These are phyloP conservation scores for Menidia beryllina DNA, from an alignment of 2,113 vertebrate genomes.

Conservation along the genomic window DNA sequence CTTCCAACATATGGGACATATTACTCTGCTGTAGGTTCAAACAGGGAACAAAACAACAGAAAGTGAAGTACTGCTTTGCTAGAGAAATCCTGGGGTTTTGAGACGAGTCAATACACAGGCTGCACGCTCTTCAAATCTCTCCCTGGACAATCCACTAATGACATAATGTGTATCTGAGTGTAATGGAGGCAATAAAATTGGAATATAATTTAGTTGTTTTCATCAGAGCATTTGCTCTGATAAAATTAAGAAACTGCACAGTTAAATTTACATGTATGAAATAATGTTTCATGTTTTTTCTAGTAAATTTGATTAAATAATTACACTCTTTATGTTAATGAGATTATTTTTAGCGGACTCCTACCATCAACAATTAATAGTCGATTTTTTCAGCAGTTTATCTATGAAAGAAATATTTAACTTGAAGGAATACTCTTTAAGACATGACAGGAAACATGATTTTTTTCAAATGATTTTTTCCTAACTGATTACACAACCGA, in stretches of 20 bases:
- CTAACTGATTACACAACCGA: conserved; percentile 12
- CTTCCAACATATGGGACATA: conserved; percentile 70
- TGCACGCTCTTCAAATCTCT: conserved; percentile 54
- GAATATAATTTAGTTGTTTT: conserved; percentile 60
- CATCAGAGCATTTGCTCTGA: conserved; percentile 45
- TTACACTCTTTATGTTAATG: conserved; percentile 19
- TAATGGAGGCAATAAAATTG: conserved; percentile 60
- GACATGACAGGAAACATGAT: no score
- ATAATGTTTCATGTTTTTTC: conserved; percentile 34
- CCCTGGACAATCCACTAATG: conserved; percentile 65
- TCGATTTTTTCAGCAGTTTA: not conserved
- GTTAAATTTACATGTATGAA: conserved; percentile 37
- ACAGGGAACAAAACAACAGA: conserved; percentile 59
- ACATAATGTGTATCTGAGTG: conserved; percentile 63
- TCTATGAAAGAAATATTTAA: conserved; percentile 4
- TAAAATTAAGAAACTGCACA: conserved; percentile 35
- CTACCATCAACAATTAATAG: conserved; percentile 22
- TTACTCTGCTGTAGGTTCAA: conserved; percentile 68
- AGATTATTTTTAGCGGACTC: conserved; percentile 11
- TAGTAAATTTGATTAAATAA: conserved; percentile 39
- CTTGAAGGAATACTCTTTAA: not conserved
- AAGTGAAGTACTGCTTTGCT: conserved; percentile 34
- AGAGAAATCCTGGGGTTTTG: conserved; percentile 53
- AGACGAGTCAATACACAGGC: conserved; percentile 46
- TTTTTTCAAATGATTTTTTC: conserved; percentile 12